Percentiles rank a stretch among this genome's conserved stretches.
Conservation (phyloP, 2,888 invertebrate species). For the Hecatera dysodea region DNA sequence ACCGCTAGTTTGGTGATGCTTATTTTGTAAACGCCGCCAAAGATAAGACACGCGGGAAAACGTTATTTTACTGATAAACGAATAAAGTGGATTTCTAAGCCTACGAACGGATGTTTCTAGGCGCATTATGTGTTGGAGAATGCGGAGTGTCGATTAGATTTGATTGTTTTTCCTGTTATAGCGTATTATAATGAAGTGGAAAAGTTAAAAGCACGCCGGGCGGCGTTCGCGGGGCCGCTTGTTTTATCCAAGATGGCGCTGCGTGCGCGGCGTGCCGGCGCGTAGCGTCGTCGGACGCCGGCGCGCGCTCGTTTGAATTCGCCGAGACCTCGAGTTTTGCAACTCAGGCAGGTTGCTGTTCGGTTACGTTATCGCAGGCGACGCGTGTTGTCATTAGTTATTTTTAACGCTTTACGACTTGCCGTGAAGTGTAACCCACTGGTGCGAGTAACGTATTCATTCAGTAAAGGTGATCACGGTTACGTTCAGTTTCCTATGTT, state of each 20-base stretch:
- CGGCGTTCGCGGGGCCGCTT: slow-evolving; percentile 76
- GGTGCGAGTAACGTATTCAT: slow-evolving; percentile 81
- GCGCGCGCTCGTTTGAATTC: slow-evolving; percentile 87
- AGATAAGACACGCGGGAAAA: slow-evolving; percentile 85
- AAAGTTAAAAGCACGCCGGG: slow-evolving; percentile 83
- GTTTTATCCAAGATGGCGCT: slow-evolving; percentile 88
- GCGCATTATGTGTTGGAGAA: slow-evolving; percentile 14
- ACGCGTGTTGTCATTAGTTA: slow-evolving; percentile 89
- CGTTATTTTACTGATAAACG: slow-evolving; percentile 63
- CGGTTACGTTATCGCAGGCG: slow-evolving; percentile 88
- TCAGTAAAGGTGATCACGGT: slow-evolving; percentile 75
- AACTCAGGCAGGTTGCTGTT: slow-evolving; percentile 75
- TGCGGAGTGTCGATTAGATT: slow-evolving; percentile 48
- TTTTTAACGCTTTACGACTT: slow-evolving; percentile 85
- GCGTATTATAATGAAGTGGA: slow-evolving; percentile 65
- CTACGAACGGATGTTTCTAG: slow-evolving; percentile 13
- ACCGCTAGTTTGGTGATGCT: slow-evolving; percentile 73
- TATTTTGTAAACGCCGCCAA: slow-evolving; percentile 77
- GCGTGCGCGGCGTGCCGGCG: slow-evolving; percentile 88
- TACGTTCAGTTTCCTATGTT: slow-evolving; percentile 83
- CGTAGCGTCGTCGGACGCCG: slow-evolving; percentile 82
- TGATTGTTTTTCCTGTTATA: slow-evolving; percentile 61
- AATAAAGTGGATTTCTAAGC: slow-evolving; percentile 27
- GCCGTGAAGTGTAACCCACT: slow-evolving; percentile 71
- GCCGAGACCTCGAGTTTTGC: slow-evolving; percentile 83